phyloP scores from a whole-genome alignment of 1,140 invertebrate genomes.

The Gyrodactylus salaris region DNA sequence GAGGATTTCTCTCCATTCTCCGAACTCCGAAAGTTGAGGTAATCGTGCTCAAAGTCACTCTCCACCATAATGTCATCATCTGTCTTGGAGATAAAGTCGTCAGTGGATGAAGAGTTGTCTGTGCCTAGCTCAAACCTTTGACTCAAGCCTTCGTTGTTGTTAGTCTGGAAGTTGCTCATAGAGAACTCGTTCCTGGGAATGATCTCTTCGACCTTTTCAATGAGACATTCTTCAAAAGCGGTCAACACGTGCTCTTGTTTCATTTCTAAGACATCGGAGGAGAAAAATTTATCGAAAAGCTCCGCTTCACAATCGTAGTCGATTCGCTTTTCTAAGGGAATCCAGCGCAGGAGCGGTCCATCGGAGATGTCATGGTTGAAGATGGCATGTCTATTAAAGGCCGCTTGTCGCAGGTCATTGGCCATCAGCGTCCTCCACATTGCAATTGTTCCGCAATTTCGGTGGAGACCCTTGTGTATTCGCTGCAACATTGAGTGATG shows the following conservation, averaged over 20 bases:
- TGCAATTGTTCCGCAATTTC: neutral
- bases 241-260: neutral
- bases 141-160: neutral
- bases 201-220: neutral
- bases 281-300: neutral
- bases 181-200: neutral
- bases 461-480: neutral
- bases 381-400: neutral
- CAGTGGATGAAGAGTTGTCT: neutral
- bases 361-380: neutral
- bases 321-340: neutral
- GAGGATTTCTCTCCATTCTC: neutral
- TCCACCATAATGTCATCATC: neutral
- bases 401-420: neutral
- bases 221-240: neutral
- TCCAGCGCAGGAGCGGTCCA: neutral
- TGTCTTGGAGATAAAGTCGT: neutral
- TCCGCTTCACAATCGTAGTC: neutral
- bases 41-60: neutral
- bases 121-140: neutral
- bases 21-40: neutral
- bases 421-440: neutral
- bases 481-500: neutral
- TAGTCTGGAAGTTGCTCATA: neutral
- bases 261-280: neutral